Evolutionary conservation across 2,797 vertebrate species (phyloP).

Genomic region (Callimico goeldii): DNA sequence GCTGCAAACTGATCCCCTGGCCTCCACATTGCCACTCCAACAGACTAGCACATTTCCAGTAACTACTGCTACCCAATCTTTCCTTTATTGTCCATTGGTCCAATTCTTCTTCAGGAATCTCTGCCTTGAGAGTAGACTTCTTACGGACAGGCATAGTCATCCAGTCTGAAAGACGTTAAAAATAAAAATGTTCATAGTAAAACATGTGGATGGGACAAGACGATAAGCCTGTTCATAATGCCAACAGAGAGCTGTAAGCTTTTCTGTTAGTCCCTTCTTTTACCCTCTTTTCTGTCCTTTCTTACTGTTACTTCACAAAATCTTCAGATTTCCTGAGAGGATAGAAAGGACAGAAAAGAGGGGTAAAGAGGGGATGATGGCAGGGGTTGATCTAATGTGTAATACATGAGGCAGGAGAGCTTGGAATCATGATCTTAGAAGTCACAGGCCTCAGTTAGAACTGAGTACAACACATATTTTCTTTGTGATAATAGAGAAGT

Average conservation of each 20-base stretch:
- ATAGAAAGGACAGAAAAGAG: background rate
- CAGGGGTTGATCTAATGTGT: background rate
- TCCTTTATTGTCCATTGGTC: background rate
- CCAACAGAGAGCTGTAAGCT: background rate
- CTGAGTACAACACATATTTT: background rate
- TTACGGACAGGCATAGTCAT: background rate
- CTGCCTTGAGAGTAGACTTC: background rate
- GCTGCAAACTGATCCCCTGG: background rate
- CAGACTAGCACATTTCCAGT: background rate
- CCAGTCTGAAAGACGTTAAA: slow-evolving; percentile 69
- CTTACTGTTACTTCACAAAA: too few relatives aligned
- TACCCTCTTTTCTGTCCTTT: too few relatives aligned
- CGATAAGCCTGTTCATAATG: background rate
- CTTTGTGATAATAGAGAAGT: background rate
- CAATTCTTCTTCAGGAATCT: background rate
- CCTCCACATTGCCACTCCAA: background rate
- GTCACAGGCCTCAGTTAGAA: background rate
- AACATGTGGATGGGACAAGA: background rate
- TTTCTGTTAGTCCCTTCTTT: too few relatives aligned
- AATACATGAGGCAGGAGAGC: background rate
- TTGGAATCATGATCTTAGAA: background rate
- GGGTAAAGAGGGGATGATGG: background rate
- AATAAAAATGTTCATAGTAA: background rate
- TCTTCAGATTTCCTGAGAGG: background rate
- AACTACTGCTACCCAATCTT: background rate